phyloP scores from a whole-genome alignment of 1,140 invertebrate species.

The Trichonephila clavipes region DNA sequence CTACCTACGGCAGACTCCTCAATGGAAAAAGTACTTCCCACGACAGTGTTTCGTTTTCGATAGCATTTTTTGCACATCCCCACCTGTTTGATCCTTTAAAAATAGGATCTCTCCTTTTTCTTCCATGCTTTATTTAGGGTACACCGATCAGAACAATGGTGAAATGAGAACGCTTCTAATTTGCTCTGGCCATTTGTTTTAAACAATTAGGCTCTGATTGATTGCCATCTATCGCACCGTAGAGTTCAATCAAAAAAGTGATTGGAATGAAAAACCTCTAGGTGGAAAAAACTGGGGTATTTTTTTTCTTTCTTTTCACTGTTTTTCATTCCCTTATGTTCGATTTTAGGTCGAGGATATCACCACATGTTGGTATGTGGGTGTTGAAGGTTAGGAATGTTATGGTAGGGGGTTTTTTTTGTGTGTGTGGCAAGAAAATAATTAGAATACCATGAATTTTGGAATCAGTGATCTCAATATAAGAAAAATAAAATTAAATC shows the following conservation, averaged over 20 bases:
- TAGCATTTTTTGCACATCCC: not conserved
- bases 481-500: no score
- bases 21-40: conserved; percentile 35
- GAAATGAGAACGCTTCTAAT: conserved; percentile 58
- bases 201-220: conserved; percentile 56
- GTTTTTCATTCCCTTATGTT: not conserved
- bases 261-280: not conserved
- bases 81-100: conserved; percentile 51
- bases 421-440: no score
- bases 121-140: conserved; percentile 55
- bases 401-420: not conserved
- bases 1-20: conserved; percentile 38
- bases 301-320: not conserved
- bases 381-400: not conserved
- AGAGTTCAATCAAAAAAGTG: not conserved
- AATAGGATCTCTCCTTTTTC: conserved; percentile 35
- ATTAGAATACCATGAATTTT: no score
- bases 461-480: no score
- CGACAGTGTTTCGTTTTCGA: conserved; percentile 57
- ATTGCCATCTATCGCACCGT: conserved; percentile 32
- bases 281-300: not conserved
- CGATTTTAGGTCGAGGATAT: conserved; percentile 16
- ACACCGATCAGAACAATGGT: conserved; percentile 36
- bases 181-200: conserved; percentile 43
- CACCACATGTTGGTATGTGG: not conserved